These are phyloP conservation scores for Ennomos fuscantarius DNA, from an alignment of 2,888 invertebrate species.

Conservation along the genomic window DNA sequence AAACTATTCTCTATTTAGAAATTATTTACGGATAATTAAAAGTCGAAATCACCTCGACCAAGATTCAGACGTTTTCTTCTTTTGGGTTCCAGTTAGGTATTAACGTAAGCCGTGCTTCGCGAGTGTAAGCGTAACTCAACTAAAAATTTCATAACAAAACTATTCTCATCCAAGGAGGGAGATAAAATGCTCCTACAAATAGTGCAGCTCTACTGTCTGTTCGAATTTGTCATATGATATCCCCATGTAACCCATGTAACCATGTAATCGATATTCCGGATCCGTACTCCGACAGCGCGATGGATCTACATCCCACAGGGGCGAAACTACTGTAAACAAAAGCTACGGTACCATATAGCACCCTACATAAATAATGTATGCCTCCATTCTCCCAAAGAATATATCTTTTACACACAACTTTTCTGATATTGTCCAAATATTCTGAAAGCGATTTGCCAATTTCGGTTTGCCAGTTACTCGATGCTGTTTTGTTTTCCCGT, in stretches of 20 bases:
- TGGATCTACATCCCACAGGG: conserved; percentile 44
- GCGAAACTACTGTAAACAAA: conserved; percentile 57
- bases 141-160: neutral
- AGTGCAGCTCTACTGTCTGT: conserved; percentile 7
- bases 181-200: conserved; percentile 15
- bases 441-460: conserved; percentile 38
- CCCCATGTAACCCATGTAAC: too few species aligned
- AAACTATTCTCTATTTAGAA: neutral
- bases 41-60: too few species aligned
- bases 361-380: conserved; percentile 58
- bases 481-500: conserved; percentile 21
- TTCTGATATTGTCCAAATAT: conserved; percentile 32
- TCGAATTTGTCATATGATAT: conserved; percentile 29
- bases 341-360: conserved; percentile 50
- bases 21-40: too few species aligned
- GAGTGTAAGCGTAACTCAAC: too few species aligned
- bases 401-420: conserved; percentile 44
- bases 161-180: neutral
- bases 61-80: too few species aligned
- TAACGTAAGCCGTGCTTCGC: too few species aligned
- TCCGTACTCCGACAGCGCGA: conserved; percentile 38
- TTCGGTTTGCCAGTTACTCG: conserved; percentile 29
- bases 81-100: too few species aligned
- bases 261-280: conserved; percentile 33
- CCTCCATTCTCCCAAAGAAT: conserved; percentile 43